phyloP scores from a whole-genome alignment of 64 coral and sea anemone genomes.

The Stichodactyla helianthus region DNA sequence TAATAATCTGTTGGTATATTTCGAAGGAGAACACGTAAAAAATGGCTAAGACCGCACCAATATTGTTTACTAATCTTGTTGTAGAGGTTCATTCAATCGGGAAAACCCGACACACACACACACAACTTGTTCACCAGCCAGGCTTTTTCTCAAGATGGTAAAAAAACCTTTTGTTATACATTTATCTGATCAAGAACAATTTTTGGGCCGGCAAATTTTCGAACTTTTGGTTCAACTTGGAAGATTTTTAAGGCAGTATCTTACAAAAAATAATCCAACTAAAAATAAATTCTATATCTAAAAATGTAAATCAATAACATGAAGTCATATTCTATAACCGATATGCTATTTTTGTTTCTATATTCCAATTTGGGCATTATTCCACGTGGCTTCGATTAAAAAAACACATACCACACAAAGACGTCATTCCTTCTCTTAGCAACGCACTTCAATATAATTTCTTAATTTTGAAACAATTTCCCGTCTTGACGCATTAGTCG shows the following conservation, averaged over 20 bases:
- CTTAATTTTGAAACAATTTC: neutral
- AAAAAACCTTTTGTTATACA: neutral
- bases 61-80: too few species aligned
- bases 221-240: too few species aligned
- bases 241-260: too few species aligned
- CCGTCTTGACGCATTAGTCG: neutral
- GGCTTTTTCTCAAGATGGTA: neutral
- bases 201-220: neutral
- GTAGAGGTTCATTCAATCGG: neutral
- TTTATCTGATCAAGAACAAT: neutral
- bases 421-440: neutral
- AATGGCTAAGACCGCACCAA: too few species aligned
- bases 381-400: neutral
- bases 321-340: too few species aligned
- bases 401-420: neutral
- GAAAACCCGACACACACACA: neutral
- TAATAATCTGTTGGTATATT: too few species aligned
- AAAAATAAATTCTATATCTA: too few species aligned
- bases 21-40: too few species aligned
- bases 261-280: too few species aligned
- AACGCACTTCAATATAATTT: neutral
- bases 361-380: neutral
- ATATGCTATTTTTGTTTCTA: too few species aligned
- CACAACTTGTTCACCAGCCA: neutral
- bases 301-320: too few species aligned